A percentile compares a stretch with the other conserved stretches of the same genome.
These are phyloP conservation scores for Hafferia zeledoni DNA, from an alignment of 2,797 vertebrate species.

Conservation along the genomic window DNA sequence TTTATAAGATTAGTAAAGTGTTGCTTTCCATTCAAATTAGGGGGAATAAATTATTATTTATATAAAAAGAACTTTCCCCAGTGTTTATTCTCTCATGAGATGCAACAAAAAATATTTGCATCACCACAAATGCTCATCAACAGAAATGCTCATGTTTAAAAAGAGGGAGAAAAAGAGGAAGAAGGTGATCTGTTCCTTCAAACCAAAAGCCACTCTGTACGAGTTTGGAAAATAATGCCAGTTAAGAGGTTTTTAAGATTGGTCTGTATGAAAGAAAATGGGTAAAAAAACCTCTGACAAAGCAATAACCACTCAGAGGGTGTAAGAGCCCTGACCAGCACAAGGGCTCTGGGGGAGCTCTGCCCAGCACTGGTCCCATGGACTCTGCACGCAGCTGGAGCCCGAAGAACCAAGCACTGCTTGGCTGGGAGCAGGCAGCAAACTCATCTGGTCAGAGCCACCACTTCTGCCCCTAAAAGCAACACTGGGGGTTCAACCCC, in stretches of 20 bases:
- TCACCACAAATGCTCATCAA: neutral
- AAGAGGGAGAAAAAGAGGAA: neutral
- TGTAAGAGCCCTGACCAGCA: neutral
- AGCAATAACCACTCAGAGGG: neutral
- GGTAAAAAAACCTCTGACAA: neutral
- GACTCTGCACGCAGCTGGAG: neutral
- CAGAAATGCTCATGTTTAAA: constrained; percentile 11
- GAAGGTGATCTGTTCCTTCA: neutral
- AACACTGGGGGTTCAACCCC: rapidly evolving
- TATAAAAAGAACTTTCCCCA: neutral
- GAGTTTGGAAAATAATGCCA: neutral
- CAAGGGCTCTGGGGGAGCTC: neutral
- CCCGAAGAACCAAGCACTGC: neutral
- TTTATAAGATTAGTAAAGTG: neutral
- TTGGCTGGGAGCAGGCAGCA: neutral
- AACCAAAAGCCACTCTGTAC: neutral
- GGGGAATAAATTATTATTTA: neutral
- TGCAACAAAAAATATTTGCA: neutral
- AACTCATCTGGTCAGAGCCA: neutral
- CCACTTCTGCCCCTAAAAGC: neutral
- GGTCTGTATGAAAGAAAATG: neutral
- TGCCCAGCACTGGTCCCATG: rapidly evolving
- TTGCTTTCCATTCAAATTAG: constrained; percentile 14
- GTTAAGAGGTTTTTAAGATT: neutral
- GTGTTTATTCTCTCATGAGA: neutral